Base-by-base conservation (phyloP, 92 coral and sea anemone genomes). In the Zoanthus sociatus region DNA sequence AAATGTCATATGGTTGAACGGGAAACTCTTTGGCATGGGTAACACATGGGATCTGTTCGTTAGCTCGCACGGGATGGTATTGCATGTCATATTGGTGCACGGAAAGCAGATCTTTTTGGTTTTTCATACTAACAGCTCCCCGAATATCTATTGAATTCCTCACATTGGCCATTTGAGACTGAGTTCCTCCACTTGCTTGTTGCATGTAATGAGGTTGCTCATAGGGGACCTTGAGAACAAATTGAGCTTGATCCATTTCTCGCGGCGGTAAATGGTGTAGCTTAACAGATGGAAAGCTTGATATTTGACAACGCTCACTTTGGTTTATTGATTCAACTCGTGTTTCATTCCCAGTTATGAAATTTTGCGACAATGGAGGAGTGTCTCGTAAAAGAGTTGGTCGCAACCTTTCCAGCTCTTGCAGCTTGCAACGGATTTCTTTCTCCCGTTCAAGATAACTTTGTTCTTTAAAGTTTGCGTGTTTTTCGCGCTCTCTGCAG, bases 361-460 rank as follows among this genome's bases (percentile, higher is more conserved):
- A 60, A 33, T 84, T 83, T 83, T 85, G 98, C 37, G 94, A 88
- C 47, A 78, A 74, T 2, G 94, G 90, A 14, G 88, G 90, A 45
- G 93, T 87, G 71, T 89, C 92, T 78, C 91, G 79, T 58, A 89
- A 73, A 13, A 58, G 48, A 55, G 91, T 51, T 16, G 75, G 77
- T 63, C 88, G 93, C 56, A 51, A 47, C 45, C 21, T 83, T 77
- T 91, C 90, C 78, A 87, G 58, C 47, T 92, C 96, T 48, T 92
- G 90, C 15, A 93, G 77, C 70, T 88, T 92, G 60, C 87, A 85
- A 17, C 90, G 89, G 48, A 93, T 84, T 78, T 89, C 87, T 72
- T 93, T 91, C 76, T 96, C 99, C 46, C 91, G 83, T 72, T 95
- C 92, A 18, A 92, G 70, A 77, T 76, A 93, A 46, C 84, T 92